Conservation (phyloP, 2,113 vertebrate genomes). For the Cathartes aura region DNA sequence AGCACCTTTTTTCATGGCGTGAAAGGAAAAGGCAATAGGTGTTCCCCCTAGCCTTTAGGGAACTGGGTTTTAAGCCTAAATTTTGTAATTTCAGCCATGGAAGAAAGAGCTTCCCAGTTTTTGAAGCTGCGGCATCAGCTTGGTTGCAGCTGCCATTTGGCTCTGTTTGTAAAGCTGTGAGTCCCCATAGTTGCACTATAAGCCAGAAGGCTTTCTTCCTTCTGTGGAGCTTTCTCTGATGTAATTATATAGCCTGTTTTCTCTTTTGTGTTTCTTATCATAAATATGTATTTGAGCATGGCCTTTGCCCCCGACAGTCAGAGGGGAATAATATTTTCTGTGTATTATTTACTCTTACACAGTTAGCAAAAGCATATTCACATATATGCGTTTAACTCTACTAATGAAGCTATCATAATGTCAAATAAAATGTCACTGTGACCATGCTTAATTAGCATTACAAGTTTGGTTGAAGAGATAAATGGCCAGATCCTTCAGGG, state of each 20-base stretch:
- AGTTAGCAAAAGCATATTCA: neutral
- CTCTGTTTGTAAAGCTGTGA: neutral
- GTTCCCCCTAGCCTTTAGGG: neutral
- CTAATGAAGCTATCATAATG: conserved; percentile 42
- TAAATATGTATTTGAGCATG: neutral
- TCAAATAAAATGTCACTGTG: conserved; percentile 61
- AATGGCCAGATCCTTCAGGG: conserved; percentile 11
- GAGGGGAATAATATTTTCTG: neutral
- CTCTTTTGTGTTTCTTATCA: neutral
- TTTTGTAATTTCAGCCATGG: neutral
- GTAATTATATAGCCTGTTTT: neutral
- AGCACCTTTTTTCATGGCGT: neutral
- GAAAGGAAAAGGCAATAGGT: neutral
- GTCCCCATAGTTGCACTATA: neutral
- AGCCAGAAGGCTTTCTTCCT: neutral
- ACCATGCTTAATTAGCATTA: conserved; percentile 58
- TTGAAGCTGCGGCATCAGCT: neutral
- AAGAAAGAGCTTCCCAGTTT: neutral
- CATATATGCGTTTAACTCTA: conserved; percentile 55
- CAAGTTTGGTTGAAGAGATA: conserved; percentile 42
- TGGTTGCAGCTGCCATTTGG: neutral
- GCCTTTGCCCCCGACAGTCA: neutral
- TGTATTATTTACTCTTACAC: neutral
- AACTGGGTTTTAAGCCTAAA: neutral
- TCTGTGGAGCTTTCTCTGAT: neutral